Evolutionary conservation across 2,113 vertebrate species (phyloP), one percentile per base, ranked within the genome.

Genomic region (Zosterops japonicus): DNA sequence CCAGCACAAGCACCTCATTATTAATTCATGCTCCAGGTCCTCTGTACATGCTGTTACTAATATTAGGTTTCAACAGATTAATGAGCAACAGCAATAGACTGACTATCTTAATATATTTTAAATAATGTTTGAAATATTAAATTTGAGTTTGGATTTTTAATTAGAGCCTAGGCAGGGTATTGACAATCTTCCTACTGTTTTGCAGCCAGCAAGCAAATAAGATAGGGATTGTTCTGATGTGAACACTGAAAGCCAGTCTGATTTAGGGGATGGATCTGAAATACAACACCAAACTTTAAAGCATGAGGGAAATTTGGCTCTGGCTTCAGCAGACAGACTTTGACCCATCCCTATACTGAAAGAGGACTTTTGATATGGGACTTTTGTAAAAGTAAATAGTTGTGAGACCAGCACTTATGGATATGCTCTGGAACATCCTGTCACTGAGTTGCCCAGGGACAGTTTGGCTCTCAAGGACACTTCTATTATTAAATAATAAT

Each of bases 21-120:
- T 98, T 97, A 96, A 98, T 98, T 98, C 97, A 98, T 97, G 98
- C 97, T 97, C 96, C 97, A 97, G 97, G 97, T 97, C 97, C 97
- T 96, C 70, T 19, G 97, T 93, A 98, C 98, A 97, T 97, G 97
- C 97, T 98, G 98, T 97, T 98, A 96, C 97, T 98, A 98, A 98
- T 98, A 98, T 98, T 98, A 97, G 97, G 97, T 98, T 98, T 98
- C 97, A 28, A 85, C 96, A 84, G 96, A 96, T 96, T 96, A 98
- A 97, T 97, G 95, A 98, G 97, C 87, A 95, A 69, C 94, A 97
- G 94, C 95, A 97, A 90, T 92, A 93, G 96, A 85, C 94, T 96
- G 96, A 96, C 97, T 96, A 95, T 97, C 96, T 97, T 95, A 94
- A 97, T 96, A 95, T 97, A 97, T 97, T 97, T 97, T 76, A 97